A percentile compares a stretch with the other conserved stretches of the same genome.
Evolutionary conservation across 1,140 invertebrate genomes (phyloP).

Genomic region (Diorhabda elongata): DNA sequence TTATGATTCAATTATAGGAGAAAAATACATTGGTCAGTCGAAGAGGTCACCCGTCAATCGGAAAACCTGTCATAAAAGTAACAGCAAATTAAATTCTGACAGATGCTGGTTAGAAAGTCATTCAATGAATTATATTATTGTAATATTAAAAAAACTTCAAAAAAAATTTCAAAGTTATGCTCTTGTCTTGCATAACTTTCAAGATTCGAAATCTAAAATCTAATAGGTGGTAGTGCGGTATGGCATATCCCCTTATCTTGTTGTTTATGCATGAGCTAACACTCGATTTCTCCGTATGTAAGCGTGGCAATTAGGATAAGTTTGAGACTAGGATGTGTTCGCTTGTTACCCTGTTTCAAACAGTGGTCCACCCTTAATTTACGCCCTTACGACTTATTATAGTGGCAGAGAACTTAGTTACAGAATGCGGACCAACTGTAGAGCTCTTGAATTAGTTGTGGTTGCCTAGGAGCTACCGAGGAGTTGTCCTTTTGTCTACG

Average conservation of each 20-base stretch:
- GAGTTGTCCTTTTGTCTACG: neutral
- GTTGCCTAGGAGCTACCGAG: neutral
- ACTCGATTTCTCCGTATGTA: constrained; percentile 37
- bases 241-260: constrained; percentile 37
- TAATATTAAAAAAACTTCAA: neutral
- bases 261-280: constrained; percentile 44
- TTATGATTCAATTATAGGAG: no score
- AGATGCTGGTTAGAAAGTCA: neutral
- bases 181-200: no score
- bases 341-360: constrained; percentile 30
- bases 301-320: constrained; percentile 35
- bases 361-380: constrained; percentile 25
- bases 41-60: no score
- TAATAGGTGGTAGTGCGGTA: constrained; percentile 11
- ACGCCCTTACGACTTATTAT: constrained; percentile 19
- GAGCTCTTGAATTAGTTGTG: constrained; percentile 2
- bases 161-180: no score
- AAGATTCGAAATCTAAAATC: neutral
- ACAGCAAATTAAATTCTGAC: no score
- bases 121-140: neutral
- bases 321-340: constrained; percentile 14
- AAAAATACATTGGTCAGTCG: no score
- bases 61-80: no score
- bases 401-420: constrained; percentile 15
- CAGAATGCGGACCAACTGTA: neutral